Evolutionary conservation across 2,888 invertebrate genomes (phyloP).

Genomic region (Polylopha cassiicola): DNA sequence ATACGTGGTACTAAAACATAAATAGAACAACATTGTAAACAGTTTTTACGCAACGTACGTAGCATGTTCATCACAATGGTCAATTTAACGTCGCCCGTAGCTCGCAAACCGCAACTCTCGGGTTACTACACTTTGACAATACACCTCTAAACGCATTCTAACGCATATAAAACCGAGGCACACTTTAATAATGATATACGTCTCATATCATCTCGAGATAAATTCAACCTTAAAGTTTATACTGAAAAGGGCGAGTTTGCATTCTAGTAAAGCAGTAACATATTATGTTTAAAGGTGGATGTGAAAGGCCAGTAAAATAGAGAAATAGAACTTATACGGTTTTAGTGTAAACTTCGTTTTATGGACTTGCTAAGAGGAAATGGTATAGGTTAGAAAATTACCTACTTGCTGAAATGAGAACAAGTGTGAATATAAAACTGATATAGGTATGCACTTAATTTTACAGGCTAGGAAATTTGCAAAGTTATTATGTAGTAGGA

Average conservation of each 20-base stretch:
- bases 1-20: too few species aligned
- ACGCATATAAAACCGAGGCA: constrained; percentile 1
- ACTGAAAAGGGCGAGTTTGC: background rate
- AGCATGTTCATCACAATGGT: constrained; percentile 34
- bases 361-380: too few species aligned
- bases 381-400: constrained; percentile 1
- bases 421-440: too few species aligned
- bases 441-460: too few species aligned
- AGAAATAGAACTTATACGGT: constrained; percentile 6
- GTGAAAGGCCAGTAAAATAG: constrained; percentile 6
- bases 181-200: background rate
- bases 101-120: constrained; percentile 9
- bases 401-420: too few species aligned
- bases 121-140: constrained; percentile 24
- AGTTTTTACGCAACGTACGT: too few species aligned
- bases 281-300: constrained; percentile 1
- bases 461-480: too few species aligned
- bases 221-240: background rate
- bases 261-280: background rate
- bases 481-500: too few species aligned
- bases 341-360: too few species aligned
- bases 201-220: background rate
- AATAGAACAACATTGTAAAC: too few species aligned
- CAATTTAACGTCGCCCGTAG: constrained; percentile 30
- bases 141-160: constrained; percentile 14